Conservation (phyloP, 1,140 invertebrate genomes). For the Atta colombica region DNA sequence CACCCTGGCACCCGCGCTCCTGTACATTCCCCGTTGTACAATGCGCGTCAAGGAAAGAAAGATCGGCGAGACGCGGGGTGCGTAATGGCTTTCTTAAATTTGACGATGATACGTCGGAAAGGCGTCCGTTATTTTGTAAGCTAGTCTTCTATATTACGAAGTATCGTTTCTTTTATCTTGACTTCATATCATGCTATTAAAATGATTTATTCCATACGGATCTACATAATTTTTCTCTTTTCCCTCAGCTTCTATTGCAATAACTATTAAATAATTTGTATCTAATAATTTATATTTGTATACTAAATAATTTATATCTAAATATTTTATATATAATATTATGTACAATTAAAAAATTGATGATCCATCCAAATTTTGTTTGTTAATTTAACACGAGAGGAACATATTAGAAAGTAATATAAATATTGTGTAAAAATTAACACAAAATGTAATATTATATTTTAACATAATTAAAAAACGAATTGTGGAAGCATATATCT, state of each 20-base stretch:
- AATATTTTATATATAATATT: too few species aligned
- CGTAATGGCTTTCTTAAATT: slow-evolving; percentile 54
- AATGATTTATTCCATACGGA: background rate
- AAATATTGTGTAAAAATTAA: too few species aligned
- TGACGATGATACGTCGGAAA: slow-evolving; percentile 41
- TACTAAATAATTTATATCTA: too few species aligned
- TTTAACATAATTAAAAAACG: too few species aligned
- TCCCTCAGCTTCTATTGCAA: background rate
- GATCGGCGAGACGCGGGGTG: slow-evolving; percentile 1
- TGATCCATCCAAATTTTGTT: too few species aligned
- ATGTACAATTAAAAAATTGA: too few species aligned
- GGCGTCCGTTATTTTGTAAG: background rate
- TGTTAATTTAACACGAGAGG: too few species aligned
- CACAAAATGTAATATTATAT: too few species aligned
- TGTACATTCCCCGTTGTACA: background rate
- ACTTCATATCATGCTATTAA: background rate
- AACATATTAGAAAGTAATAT: too few species aligned
- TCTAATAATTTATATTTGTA: background rate
- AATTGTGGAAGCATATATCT: too few species aligned
- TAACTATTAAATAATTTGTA: background rate
- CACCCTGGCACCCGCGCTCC: slow-evolving; percentile 68
- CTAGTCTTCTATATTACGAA: background rate
- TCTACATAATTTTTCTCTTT: background rate
- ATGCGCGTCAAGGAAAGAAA: background rate
- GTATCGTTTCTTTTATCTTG: background rate